Conservation (phyloP, 2,888 invertebrate genomes). For the Pilophorus perplexus region DNA sequence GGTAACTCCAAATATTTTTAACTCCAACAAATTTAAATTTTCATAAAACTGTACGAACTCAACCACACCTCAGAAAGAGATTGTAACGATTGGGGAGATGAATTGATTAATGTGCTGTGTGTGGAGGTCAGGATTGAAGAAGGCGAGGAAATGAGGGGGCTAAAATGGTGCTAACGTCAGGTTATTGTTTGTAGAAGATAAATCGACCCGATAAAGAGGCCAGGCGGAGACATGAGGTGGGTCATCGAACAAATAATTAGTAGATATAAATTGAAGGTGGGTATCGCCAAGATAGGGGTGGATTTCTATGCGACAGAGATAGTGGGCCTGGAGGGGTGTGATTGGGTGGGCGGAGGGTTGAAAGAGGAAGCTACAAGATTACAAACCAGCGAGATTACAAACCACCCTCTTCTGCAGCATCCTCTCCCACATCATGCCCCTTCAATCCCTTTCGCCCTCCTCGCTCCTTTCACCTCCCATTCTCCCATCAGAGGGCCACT, state of each 20-base stretch:
- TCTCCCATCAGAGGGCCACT: not conserved
- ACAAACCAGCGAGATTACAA: slow-evolving; percentile 25
- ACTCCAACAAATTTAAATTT: no score
- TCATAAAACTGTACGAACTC: no score
- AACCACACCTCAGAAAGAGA: no score
- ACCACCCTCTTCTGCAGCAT: no score
- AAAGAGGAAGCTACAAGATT: slow-evolving; percentile 15
- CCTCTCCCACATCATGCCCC: no score
- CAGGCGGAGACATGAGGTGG: slow-evolving; percentile 20
- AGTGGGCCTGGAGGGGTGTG: no score
- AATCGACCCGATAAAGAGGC: slow-evolving; percentile 20
- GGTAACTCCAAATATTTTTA: no score
- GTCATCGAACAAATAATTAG: slow-evolving; percentile 31
- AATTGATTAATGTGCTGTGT: slow-evolving; percentile 6
- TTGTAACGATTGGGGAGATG: slow-evolving; percentile 9
- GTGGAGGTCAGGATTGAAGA: not conserved
- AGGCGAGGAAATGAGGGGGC: no score
- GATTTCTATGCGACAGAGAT: slow-evolving; percentile 4
- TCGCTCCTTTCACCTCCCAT: not conserved
- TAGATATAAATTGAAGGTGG: slow-evolving; percentile 21
- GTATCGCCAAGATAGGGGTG: not conserved
- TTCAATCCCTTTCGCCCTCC: no score
- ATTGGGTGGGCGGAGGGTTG: not conserved
- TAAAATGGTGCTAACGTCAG: slow-evolving; percentile 21
- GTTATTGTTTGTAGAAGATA: slow-evolving; percentile 23